phyloP scores from a whole-genome alignment of 1,140 invertebrate species.

The Thaumetopoea pityocampa region DNA sequence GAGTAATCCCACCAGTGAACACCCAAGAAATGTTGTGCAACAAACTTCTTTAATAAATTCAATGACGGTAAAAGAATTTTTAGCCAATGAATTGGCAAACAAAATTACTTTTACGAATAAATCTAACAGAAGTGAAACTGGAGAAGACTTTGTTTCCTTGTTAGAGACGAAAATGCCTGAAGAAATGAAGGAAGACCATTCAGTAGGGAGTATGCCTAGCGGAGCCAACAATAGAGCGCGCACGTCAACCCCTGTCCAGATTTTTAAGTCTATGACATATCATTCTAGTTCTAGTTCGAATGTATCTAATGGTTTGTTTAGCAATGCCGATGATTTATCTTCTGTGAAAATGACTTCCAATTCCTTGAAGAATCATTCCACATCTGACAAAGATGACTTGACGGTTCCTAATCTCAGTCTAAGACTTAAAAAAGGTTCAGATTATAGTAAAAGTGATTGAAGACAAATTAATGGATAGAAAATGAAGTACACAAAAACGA shows the following conservation, averaged over 20 bases:
- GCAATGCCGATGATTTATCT: slow-evolving; percentile 73
- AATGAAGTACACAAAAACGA: not conserved
- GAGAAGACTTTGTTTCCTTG: slow-evolving; percentile 57
- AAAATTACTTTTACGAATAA: slow-evolving; percentile 65
- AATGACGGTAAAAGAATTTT: slow-evolving; percentile 65
- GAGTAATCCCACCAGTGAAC: slow-evolving; percentile 23
- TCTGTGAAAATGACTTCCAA: slow-evolving; percentile 72
- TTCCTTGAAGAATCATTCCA: slow-evolving; percentile 62
- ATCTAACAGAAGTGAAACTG: slow-evolving; percentile 36
- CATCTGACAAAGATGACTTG: slow-evolving; percentile 63
- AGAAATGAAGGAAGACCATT: slow-evolving; percentile 43
- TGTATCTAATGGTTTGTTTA: slow-evolving; percentile 65
- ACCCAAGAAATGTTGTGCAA: slow-evolving; percentile 45
- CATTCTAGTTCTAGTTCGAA: slow-evolving; percentile 65
- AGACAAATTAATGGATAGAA: slow-evolving; percentile 18
- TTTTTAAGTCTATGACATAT: slow-evolving; percentile 65
- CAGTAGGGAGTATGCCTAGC: slow-evolving; percentile 28
- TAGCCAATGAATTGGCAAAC: slow-evolving; percentile 57
- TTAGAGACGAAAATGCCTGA: slow-evolving; percentile 64
- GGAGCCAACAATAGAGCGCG: slow-evolving; percentile 51
- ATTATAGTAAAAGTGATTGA: slow-evolving; percentile 61
- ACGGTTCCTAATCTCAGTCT: slow-evolving; percentile 72
- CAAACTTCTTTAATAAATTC: slow-evolving; percentile 55
- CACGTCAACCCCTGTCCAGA: slow-evolving; percentile 75
- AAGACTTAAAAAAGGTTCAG: slow-evolving; percentile 52